A percentile compares a stretch with the other conserved stretches of the same genome.
phyloP scores from a whole-genome alignment of 2,797 vertebrate genomes.

The Arremon brunneinucha region DNA sequence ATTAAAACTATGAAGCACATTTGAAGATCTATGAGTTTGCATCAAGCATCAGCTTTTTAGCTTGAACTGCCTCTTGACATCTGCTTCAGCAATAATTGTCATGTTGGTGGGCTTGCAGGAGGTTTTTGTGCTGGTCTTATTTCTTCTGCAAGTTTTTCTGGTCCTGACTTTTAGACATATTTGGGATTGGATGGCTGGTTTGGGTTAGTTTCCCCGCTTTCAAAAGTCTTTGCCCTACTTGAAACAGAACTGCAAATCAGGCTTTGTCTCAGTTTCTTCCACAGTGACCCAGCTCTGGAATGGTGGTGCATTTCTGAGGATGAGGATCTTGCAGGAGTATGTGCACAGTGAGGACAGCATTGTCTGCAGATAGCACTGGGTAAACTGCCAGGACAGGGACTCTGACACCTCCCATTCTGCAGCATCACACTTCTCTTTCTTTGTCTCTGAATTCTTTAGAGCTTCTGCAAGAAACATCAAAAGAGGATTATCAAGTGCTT shows the following conservation, averaged over 20 bases:
- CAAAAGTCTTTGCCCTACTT: not conserved
- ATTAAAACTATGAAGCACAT: not conserved
- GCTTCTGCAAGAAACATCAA: not conserved
- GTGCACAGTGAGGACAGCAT: not conserved
- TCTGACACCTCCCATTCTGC: not conserved
- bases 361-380: not conserved
- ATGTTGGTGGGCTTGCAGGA: accelerated
- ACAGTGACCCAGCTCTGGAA: not conserved
- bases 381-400: not conserved
- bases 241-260: not conserved
- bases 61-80: not conserved
- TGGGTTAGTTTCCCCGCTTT: not conserved
- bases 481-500: not conserved
- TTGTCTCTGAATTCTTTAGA: not conserved
- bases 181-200: not conserved
- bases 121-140: not conserved
- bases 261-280: not conserved
- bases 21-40: not conserved
- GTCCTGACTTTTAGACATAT: not conserved
- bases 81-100: not conserved
- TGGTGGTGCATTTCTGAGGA: not conserved
- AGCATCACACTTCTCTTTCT: not conserved
- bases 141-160: not conserved
- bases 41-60: not conserved
- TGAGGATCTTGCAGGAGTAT: not conserved